Conservation (phyloP, 2,888 invertebrate genomes). For the Drosophila dives region DNA sequence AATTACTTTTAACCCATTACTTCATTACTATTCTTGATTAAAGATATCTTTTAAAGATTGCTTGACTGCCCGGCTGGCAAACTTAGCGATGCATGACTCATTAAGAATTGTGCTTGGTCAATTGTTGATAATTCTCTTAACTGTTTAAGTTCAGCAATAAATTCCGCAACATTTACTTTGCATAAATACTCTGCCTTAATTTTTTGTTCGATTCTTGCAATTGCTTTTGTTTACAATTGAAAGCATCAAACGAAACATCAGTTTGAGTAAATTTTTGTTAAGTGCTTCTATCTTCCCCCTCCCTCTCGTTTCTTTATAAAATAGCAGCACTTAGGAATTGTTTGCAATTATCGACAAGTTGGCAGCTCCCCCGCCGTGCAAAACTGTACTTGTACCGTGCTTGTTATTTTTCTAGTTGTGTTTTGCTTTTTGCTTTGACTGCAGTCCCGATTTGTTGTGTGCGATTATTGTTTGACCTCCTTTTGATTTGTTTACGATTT, state of each 20-base stretch:
- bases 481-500: constrained; percentile 70
- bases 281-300: neutral
- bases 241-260: constrained; percentile 24
- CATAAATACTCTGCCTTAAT: neutral
- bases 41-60: neutral
- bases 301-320: constrained; percentile 20
- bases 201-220: constrained; percentile 2
- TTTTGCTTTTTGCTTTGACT: constrained; percentile 14
- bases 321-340: constrained; percentile 64
- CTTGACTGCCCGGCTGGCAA: constrained; percentile 28
- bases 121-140: constrained; percentile 25
- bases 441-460: constrained; percentile 43
- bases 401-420: constrained; percentile 1
- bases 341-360: constrained; percentile 69
- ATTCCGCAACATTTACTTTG: constrained; percentile 55
- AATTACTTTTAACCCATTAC: neutral
- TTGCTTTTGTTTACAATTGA: constrained; percentile 40
- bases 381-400: constrained; percentile 39
- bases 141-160: constrained; percentile 44
- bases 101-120: constrained; percentile 12
- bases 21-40: neutral
- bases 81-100: constrained; percentile 52
- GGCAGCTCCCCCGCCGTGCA: constrained; percentile 29
- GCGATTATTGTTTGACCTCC: constrained; percentile 75
- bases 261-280: constrained; percentile 33